A percentile compares a stretch with the other conserved stretches of the same genome.
Evolutionary conservation across 2,888 invertebrate genomes (phyloP).

Genomic region (Diplazon laetatorius): DNA sequence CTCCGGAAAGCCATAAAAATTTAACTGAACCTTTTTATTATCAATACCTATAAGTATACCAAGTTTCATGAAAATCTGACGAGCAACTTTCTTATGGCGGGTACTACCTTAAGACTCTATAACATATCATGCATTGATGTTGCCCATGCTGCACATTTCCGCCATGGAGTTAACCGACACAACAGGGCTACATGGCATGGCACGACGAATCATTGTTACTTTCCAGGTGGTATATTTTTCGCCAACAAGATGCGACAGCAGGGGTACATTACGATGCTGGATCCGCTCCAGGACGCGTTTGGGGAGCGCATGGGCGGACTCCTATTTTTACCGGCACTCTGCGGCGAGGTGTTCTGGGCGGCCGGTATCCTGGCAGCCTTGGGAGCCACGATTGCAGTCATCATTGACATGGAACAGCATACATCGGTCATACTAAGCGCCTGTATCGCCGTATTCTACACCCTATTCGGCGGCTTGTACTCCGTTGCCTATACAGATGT

Average conservation of each 20-base stretch:
- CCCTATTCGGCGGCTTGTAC: conserved; percentile 98
- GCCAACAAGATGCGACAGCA: conserved; percentile 98
- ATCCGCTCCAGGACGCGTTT: conserved; percentile 98
- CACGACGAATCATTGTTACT: conserved; percentile 27
- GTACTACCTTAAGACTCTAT: no score
- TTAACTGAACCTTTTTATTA: no score
- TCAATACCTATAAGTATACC: no score
- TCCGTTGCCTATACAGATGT: conserved; percentile 99
- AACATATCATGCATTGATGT: no score
- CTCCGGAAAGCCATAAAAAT: no score
- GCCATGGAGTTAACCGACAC: neutral
- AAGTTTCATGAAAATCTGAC: no score
- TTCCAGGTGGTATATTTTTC: conserved; percentile 96
- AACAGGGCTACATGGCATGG: neutral
- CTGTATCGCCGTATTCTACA: conserved; percentile 98
- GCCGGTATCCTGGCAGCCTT: conserved; percentile 98
- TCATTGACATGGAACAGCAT: conserved; percentile 97
- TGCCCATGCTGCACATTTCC: no score
- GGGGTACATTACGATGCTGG: conserved; percentile 99
- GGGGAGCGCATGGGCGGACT: conserved; percentile 99
- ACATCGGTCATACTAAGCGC: conserved; percentile 97
- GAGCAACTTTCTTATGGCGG: no score
- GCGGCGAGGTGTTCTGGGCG: conserved; percentile 99
- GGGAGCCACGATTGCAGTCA: conserved; percentile 97
- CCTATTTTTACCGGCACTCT: conserved; percentile 96